phyloP scores from a whole-genome alignment of 1,140 invertebrate species.

The Patella vulgata region DNA sequence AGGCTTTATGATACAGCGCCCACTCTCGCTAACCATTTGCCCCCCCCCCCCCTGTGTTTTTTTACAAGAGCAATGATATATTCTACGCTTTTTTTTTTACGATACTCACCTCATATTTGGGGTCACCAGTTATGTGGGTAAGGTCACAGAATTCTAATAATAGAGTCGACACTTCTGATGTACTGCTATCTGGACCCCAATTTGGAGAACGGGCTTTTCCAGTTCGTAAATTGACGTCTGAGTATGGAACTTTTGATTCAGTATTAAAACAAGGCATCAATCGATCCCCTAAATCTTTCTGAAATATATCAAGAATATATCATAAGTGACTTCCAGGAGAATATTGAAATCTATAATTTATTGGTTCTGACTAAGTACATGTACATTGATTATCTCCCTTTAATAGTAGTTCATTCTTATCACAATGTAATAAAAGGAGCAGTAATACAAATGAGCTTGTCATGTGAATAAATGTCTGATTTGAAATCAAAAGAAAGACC shows the following conservation, averaged over 20 bases:
- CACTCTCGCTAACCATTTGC: no score
- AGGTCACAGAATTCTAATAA: constrained; percentile 97
- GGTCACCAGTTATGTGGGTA: constrained; percentile 92
- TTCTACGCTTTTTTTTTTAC: no score
- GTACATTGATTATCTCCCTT: no score
- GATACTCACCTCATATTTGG: constrained; percentile 85
- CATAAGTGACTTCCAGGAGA: neutral
- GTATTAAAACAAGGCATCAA: constrained; percentile 97
- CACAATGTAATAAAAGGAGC: no score
- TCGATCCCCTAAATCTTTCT: constrained; percentile 86
- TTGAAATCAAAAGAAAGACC: no score
- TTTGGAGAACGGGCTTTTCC: constrained; percentile 71
- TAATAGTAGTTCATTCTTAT: no score
- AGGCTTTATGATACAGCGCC: no score
- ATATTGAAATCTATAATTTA: neutral
- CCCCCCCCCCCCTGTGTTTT: no score
- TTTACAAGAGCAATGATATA: no score
- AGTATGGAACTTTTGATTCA: constrained; percentile 94
- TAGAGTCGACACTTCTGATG: constrained; percentile 70
- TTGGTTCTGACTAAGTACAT: neutral
- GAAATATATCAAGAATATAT: constrained; percentile 7
- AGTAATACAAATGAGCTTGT: no score
- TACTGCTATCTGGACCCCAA: constrained; percentile 86
- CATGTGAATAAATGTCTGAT: no score
- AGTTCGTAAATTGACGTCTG: constrained; percentile 90